These are phyloP conservation scores for Drosophila teissieri DNA, from an alignment of 1,140 invertebrate genomes.

Conservation along the genomic window DNA sequence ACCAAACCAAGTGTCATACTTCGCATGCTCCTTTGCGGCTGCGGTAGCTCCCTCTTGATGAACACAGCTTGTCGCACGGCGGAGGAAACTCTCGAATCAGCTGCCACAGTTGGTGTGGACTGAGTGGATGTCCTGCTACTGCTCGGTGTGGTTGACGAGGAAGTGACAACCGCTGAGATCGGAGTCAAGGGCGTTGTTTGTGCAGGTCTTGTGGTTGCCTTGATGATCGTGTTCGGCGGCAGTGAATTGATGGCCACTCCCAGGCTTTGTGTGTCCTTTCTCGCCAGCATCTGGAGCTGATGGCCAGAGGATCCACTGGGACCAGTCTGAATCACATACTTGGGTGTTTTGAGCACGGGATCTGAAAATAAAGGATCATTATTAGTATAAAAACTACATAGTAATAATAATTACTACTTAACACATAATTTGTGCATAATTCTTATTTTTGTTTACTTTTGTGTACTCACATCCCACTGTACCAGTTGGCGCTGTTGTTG, in stretches of 20 bases:
- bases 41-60: conserved; percentile 66
- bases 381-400: not conserved
- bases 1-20: conserved; percentile 64
- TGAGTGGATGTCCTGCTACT: not conserved
- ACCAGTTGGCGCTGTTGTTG: conserved; percentile 3
- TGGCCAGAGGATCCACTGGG: conserved; percentile 10
- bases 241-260: conserved; percentile 70
- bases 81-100: conserved; percentile 38
- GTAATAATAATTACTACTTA: not conserved
- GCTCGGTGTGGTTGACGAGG: not conserved
- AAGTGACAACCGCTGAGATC: not conserved
- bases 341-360: conserved; percentile 53
- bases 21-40: conserved; percentile 64
- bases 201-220: conserved; percentile 55
- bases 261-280: conserved; percentile 30
- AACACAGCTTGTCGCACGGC: conserved; percentile 72
- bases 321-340: conserved; percentile 53
- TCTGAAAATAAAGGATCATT: not conserved
- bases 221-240: conserved; percentile 77
- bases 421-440: not conserved
- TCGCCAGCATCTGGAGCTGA: conserved; percentile 26
- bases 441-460: not conserved
- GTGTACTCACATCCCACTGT: conserved; percentile 14
- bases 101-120: conserved; percentile 14
- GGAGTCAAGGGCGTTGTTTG: not conserved